Percentiles rank a stretch among this genome's conserved stretches.
Evolutionary conservation across 2,888 invertebrate genomes (phyloP).

Genomic region (Bombylius major): DNA sequence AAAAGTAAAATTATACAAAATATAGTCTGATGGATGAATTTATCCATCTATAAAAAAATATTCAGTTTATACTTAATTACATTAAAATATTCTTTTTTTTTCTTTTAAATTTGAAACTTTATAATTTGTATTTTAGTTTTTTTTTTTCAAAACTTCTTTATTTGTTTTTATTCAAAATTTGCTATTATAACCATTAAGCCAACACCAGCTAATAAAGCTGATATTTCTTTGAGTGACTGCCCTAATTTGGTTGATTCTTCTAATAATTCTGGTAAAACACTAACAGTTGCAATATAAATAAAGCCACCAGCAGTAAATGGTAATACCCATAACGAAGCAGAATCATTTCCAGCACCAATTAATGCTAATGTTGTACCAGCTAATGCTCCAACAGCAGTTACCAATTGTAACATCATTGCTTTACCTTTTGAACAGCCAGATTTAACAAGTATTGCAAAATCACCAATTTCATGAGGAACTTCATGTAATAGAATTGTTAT

Average conservation of each 20-base stretch:
- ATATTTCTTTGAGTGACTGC: conserved; percentile 84
- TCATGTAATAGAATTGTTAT: conserved; percentile 94
- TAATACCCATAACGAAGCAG: conserved; percentile 76
- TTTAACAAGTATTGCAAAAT: conserved; percentile 96
- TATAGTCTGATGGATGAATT: no score
- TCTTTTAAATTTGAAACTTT: no score
- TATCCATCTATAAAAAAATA: no score
- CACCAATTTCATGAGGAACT: conserved; percentile 98
- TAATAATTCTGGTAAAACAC: conserved; percentile 93
- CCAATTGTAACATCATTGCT: conserved; percentile 87
- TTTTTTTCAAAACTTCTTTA: no score
- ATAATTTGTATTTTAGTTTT: no score
- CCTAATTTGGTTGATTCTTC: conserved; percentile 74
- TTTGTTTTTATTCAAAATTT: conserved; percentile 32
- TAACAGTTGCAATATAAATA: conserved; percentile 98
- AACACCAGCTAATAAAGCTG: conserved; percentile 78
- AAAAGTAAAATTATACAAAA: no score
- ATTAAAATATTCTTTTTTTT: no score
- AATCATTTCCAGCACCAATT: conserved; percentile 57
- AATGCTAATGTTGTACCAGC: conserved; percentile 86
- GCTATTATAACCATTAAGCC: conserved; percentile 94
- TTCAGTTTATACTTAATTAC: no score
- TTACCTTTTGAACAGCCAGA: conserved; percentile 88
- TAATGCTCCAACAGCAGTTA: conserved; percentile 90
- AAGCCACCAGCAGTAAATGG: conserved; percentile 99